Conservation (phyloP, 23 tunicate genomes). For the Ciona savignyi region DNA sequence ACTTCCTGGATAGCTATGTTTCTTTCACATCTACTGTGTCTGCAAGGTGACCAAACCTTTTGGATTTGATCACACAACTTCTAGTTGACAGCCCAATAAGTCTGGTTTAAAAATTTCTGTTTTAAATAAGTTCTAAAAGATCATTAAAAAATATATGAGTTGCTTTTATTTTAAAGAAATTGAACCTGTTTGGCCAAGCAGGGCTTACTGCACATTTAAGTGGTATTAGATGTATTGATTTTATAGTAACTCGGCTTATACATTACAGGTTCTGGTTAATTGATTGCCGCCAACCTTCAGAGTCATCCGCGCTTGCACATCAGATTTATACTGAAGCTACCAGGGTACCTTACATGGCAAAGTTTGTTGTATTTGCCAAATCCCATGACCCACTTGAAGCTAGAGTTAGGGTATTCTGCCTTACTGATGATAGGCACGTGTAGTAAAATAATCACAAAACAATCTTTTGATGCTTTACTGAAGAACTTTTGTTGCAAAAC, state of each 20-base stretch:
- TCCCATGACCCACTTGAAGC: conserved; percentile 58
- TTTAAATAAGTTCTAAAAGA: too few relatives aligned
- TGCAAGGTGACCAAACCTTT: conserved; percentile 79
- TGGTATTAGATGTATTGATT: too few relatives aligned
- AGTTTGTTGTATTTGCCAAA: conserved; percentile 72
- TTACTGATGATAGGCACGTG: conserved; percentile 72
- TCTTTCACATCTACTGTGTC: conserved; percentile 89
- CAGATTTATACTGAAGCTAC: conserved; percentile 85
- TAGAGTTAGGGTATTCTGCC: conserved; percentile 57
- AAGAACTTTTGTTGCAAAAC: background rate
- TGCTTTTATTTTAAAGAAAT: too few relatives aligned
- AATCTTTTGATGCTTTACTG: background rate
- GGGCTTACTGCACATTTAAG: too few relatives aligned
- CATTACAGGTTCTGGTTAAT: conserved; percentile 82
- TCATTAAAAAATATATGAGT: too few relatives aligned
- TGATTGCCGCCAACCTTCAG: conserved; percentile 66
- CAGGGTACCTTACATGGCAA: conserved; percentile 80
- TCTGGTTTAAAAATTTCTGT: too few relatives aligned
- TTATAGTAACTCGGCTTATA: too few relatives aligned
- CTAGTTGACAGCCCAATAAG: too few relatives aligned
- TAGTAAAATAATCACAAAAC: background rate
- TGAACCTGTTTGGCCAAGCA: too few relatives aligned
- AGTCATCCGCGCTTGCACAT: conserved; percentile 64
- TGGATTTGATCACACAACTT: too few relatives aligned
- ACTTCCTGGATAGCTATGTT: conserved; percentile 82